Evolutionary conservation across 2,113 vertebrate species (phyloP).

Genomic region (Dromaius novaehollandiae): DNA sequence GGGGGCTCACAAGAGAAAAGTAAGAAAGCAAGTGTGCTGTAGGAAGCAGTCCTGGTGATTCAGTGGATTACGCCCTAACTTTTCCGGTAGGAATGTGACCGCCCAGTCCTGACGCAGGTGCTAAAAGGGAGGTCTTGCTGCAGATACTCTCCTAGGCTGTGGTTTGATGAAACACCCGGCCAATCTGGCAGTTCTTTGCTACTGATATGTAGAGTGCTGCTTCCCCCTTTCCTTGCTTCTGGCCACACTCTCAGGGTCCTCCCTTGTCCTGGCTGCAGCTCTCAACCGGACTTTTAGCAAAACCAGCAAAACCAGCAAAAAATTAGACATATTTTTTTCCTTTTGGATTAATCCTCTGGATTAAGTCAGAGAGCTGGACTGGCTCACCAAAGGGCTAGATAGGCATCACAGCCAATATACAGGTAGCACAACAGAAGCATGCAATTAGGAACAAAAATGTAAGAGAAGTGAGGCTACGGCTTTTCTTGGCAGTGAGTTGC

Average conservation of each 20-base stretch:
- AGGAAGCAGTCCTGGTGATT: neutral
- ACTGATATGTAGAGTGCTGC: neutral
- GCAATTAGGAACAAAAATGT: neutral
- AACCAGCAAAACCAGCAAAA: neutral
- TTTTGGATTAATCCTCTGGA: neutral
- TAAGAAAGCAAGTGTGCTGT: neutral
- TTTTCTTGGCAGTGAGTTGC: neutral
- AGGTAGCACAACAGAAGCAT: neutral
- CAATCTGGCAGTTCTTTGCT: neutral
- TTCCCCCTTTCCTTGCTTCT: neutral
- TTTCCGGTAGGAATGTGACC: neutral
- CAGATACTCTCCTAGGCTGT: neutral
- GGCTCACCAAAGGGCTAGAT: neutral
- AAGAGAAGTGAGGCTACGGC: neutral
- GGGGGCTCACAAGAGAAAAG: neutral
- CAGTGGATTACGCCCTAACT: neutral
- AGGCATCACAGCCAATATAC: neutral
- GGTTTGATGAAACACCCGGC: neutral
- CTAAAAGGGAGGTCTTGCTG: neutral
- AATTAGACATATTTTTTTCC: neutral
- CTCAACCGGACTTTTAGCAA: neutral
- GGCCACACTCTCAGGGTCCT: neutral
- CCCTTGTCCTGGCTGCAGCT: neutral
- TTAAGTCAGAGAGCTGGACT: neutral
- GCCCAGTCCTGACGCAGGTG: neutral